A percentile compares a stretch with the other conserved stretches of the same genome.
Evolutionary conservation across 2,113 vertebrate species (phyloP).

Genomic region (Crotalus viridis): DNA sequence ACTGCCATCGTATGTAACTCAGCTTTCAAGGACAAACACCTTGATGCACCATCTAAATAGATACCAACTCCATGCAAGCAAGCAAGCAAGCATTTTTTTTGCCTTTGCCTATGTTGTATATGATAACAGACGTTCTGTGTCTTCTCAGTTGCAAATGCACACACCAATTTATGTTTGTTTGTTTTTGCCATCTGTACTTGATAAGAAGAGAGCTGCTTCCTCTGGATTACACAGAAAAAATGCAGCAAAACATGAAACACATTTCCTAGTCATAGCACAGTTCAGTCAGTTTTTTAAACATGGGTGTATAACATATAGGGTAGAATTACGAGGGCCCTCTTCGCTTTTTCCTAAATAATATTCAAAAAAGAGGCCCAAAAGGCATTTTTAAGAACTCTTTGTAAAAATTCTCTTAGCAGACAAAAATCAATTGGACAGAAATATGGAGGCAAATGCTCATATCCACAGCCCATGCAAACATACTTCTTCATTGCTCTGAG

Average conservation of each 20-base stretch:
- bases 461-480: neutral
- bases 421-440: neutral
- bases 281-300: neutral
- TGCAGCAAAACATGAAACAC: neutral
- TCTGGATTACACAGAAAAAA: neutral
- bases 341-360: neutral
- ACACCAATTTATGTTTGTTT: neutral
- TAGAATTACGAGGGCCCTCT: neutral
- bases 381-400: neutral
- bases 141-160: neutral
- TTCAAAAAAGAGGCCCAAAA: neutral
- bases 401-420: neutral
- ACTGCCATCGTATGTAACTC: rapidly evolving
- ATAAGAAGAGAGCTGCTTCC: neutral
- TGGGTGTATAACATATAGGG: neutral
- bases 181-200: neutral
- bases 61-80: neutral
- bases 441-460: neutral
- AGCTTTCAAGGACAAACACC: neutral
- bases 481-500: neutral
- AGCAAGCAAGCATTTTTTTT: neutral
- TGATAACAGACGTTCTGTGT: neutral
- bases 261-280: neutral
- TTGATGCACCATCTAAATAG: neutral
- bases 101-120: neutral